Evolutionary conservation across 2,888 invertebrate genomes (phyloP).

Genomic region (Dryomyza anilis): DNA sequence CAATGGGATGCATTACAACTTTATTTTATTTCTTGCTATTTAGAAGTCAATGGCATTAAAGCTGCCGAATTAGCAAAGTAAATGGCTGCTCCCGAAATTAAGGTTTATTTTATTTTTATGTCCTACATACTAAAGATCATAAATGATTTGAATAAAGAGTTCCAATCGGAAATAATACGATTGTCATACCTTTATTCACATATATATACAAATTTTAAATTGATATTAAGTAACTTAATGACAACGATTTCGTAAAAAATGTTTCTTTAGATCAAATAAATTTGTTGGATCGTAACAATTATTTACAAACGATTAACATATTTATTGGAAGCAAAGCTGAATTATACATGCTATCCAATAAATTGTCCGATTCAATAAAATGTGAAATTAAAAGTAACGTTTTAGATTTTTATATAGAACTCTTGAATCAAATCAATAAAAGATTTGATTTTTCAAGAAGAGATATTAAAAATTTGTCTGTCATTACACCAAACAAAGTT

Average conservation of each 20-base stretch:
- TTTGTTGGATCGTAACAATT: conserved; percentile 7
- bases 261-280: conserved; percentile 20
- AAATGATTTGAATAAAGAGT: conserved; percentile 30
- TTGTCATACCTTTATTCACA: conserved; percentile 29
- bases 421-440: conserved; percentile 22
- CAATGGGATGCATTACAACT: conserved; percentile 29
- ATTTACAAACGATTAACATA: conserved; percentile 13
- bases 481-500: too few species aligned
- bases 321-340: conserved; percentile 26
- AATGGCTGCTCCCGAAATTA: conserved; percentile 21
- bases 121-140: conserved; percentile 31
- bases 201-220: conserved; percentile 30
- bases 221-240: conserved; percentile 30
- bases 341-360: neutral
- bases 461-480: too few species aligned
- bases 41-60: conserved; percentile 26
- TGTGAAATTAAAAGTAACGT: conserved; percentile 19
- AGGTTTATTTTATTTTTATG: conserved; percentile 31
- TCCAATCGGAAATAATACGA: conserved; percentile 30
- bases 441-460: conserved; percentile 22
- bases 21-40: conserved; percentile 27
- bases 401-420: conserved; percentile 24
- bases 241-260: conserved; percentile 18
- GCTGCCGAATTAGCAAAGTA: conserved; percentile 23
- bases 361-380: conserved; percentile 16